phyloP scores from a whole-genome alignment of 1,140 invertebrate species.

The Atta cephalotes region DNA sequence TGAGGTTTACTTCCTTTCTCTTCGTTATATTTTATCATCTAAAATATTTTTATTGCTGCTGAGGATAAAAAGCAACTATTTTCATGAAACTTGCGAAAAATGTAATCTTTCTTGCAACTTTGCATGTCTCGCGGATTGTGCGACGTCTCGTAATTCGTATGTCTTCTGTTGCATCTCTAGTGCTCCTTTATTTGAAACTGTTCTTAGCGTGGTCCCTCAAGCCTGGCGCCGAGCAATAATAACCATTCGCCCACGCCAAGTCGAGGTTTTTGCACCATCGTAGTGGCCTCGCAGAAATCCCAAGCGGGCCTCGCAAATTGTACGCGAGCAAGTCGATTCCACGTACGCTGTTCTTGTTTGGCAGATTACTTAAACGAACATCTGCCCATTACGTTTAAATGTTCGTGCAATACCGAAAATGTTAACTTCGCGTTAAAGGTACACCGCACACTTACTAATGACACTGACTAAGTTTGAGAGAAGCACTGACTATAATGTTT shows the following conservation, averaged over 20 bases:
- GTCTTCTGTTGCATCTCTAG: not conserved
- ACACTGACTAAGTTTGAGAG: not conserved
- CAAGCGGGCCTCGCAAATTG: constrained; percentile 38
- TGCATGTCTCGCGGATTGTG: not conserved
- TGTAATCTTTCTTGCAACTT: not conserved
- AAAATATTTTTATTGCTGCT: not conserved
- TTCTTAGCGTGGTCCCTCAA: constrained; percentile 67
- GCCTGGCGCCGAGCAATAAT: constrained; percentile 82
- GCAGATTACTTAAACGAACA: constrained; percentile 23
- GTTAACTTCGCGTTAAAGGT: not conserved
- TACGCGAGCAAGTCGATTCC: not conserved
- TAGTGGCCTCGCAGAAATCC: constrained; percentile 35
- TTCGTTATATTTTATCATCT: not conserved
- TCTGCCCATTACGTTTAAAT: constrained; percentile 43
- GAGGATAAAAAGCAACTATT: not conserved
- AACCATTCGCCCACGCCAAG: constrained; percentile 81
- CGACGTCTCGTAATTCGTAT: not conserved
- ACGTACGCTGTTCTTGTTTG: constrained; percentile 3
- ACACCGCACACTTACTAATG: not conserved
- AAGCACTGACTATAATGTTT: not conserved
- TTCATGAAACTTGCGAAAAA: not conserved
- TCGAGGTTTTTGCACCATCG: constrained; percentile 66
- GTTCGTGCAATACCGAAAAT: constrained; percentile 54
- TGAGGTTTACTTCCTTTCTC: not conserved
- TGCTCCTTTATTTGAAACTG: constrained; percentile 50